phyloP scores from a whole-genome alignment of 2,797 vertebrate species.

The Coregonus ussuriensis region DNA sequence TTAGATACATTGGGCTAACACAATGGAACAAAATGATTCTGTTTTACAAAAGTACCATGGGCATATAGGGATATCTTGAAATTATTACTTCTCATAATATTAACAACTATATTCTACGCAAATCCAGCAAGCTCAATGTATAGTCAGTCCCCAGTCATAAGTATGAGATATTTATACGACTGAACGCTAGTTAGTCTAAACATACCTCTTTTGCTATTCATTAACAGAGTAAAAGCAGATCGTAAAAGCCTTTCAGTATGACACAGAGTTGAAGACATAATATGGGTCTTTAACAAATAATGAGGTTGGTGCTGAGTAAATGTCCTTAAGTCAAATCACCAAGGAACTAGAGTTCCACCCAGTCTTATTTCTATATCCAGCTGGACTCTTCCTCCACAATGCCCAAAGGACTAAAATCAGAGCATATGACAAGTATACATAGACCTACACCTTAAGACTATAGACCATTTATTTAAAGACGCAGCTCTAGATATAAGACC shows the following conservation, averaged over 20 bases:
- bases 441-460: background rate
- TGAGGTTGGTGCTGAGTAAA: background rate
- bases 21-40: conserved; percentile 3
- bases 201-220: background rate
- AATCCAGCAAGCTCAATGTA: too few relatives aligned
- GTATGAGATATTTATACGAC: background rate
- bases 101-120: too few relatives aligned
- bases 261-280: background rate
- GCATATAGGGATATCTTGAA: too few relatives aligned
- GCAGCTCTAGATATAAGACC: background rate
- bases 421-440: background rate
- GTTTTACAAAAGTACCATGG: too few relatives aligned
- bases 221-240: conserved; percentile 20
- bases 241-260: background rate
- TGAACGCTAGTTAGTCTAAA: background rate
- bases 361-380: conserved; percentile 6
- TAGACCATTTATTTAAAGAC: background rate
- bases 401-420: background rate
- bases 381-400: conserved; percentile 11
- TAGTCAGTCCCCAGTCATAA: conserved; percentile 5
- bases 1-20: conserved; percentile 11
- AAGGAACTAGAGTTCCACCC: conserved; percentile 26
- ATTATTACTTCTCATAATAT: too few relatives aligned
- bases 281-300: conserved; percentile 20
- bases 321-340: background rate